Evolutionary conservation across 2,888 invertebrate genomes (phyloP), one percentile per base, ranked within the genome.

Genomic region (Cantharis flavilabris): DNA sequence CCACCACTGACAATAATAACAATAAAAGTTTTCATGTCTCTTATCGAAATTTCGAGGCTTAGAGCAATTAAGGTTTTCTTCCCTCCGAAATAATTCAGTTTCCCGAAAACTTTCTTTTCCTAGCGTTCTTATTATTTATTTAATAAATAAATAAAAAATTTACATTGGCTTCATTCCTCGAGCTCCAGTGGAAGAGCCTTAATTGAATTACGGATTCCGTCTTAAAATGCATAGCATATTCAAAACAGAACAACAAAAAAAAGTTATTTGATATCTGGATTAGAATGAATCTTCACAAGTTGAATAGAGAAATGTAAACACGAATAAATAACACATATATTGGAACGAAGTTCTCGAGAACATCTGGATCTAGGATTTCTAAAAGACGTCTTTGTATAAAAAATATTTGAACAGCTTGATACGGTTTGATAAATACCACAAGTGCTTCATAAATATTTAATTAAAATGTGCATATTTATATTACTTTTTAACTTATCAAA

Each of bases 401-500:
- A 75, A 76, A 77, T 78, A 75, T 78, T 78, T 78, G 67, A 71
- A 70, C 77, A 78, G 77, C 77, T 78, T 78, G 75, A 75, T 75
- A 75, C 30, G 13, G 64, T 75, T 70, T 75, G 72, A 78, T 78
- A 78, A 78, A 70, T 78, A 65, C 70, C 67, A 78, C 77, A 78
- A 78, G 77, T 78, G 77, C 72, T 78, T 72, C n/a, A 78, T 78
- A 78, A 78, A 78, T 75, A 78, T 75, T 78, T 78, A 62, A 23
- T 23, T 14, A 26, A 69, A 69, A 16, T 26, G 62, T 69, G 70
- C 74, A 23, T 77, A 65, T 76, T 76, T 76, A 49, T 64, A 23
- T 67, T 67, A 67, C 11, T 23, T 16, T 23, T 16, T n/a, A 23
- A 67, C 20, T 67, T 64, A 49, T 49, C n/a, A 49, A 49, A 49